These are phyloP conservation scores for Spisula solida DNA, from an alignment of 2,888 invertebrate genomes.

Conservation along the genomic window DNA sequence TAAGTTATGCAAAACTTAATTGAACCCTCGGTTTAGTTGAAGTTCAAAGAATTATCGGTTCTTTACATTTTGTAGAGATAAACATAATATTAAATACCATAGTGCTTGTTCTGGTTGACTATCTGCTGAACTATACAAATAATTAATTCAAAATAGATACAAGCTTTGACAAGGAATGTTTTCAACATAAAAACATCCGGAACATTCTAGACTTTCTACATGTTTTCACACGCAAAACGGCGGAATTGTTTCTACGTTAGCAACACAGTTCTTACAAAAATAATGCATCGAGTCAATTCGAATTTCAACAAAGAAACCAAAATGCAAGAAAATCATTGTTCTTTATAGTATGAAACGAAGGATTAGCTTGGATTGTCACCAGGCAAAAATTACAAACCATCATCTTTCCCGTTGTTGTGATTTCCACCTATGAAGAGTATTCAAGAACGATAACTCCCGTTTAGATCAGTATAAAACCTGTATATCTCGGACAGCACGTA, in stretches of 20 bases:
- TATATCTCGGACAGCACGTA: too few relatives aligned
- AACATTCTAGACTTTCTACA: conserved; percentile 38
- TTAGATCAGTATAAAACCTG: neutral
- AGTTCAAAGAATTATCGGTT: too few relatives aligned
- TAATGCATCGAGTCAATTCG: neutral
- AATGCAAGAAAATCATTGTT: neutral
- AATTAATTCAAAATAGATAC: neutral
- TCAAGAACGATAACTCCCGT: neutral
- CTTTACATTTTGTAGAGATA: neutral
- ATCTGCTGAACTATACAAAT: neutral
- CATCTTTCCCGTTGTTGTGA: neutral
- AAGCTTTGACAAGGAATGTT: neutral
- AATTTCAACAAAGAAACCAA: neutral
- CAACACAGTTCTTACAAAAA: neutral
- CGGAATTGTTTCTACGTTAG: neutral
- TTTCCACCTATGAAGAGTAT: conserved; percentile 15
- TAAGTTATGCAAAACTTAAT: too few relatives aligned
- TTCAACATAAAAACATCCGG: neutral
- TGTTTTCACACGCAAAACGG: conserved; percentile 37
- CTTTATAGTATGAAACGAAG: neutral
- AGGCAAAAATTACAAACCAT: neutral
- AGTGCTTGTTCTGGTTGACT: neutral
- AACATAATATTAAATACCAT: neutral
- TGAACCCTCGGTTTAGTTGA: too few relatives aligned
- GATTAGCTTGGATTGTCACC: conserved; percentile 7